Evolutionary conservation across 1,140 invertebrate species (phyloP), one percentile per base, ranked within the genome.

Genomic region (Caenorhabditis elegans): DNA sequence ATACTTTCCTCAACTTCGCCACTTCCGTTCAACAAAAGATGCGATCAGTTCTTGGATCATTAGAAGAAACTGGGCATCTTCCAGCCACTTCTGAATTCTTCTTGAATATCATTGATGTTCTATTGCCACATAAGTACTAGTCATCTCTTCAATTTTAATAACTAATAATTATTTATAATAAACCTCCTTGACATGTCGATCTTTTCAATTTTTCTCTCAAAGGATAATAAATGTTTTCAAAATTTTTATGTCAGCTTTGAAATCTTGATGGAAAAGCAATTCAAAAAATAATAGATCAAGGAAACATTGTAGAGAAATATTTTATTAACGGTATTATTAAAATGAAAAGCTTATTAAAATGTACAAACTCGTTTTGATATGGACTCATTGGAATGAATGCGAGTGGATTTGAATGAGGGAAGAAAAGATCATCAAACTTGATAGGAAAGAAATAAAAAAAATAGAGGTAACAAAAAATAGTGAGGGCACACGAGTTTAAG

Each of bases 1-100:
- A 86, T 17, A 80, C 85, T 15, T 86, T 86, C 82, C 79, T 86
- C 46, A 36, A 83, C 26, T 47, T 78, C 6, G 48, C 43, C 22
- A 82, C 24, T 28, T 17, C 19, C 4, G 28, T 83, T 17, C 78
- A 84, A 49, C 47, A 82, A 39, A 79, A 77, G 31, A 28, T 84
- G 5, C 36, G 75, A 5, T 46, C 43, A 36, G 2, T 82, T 24
- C 19, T 79, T 8, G 76, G 55, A 48, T 53, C 24, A n/a, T 13
- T 28, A 5, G 77, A 83, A 22, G 60, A 70, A 43, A 70, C 60
- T 24, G 82, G 70, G 3, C 82, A 83, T 31, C 46, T 83, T n/a
- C 82, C 82, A 13, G 47, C 24, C 15, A 65, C 70, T n/a, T 53
- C 78, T n/a, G 82, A 79, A 36, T 83, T 77, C 77, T 77, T 83